A percentile compares a stretch with the other conserved stretches of the same genome.
Evolutionary conservation across 92 coral and sea anemone genomes (phyloP).

Genomic region (Paramuricea clavata): DNA sequence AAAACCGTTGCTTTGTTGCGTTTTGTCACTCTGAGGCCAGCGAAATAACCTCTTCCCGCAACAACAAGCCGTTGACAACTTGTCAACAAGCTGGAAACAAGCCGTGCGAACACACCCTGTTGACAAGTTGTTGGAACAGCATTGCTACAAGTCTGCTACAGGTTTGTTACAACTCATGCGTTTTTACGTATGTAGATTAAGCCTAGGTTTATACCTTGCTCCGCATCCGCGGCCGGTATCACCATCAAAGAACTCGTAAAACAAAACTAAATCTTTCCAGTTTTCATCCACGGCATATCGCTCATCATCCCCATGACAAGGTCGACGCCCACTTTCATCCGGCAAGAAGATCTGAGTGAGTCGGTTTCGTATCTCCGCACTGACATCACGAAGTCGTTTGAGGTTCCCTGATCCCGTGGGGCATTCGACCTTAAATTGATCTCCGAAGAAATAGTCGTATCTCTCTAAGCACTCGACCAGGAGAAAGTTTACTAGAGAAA

Average conservation of each 20-base stretch:
- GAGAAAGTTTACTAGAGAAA: constrained; percentile 77
- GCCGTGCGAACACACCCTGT: too few relatives aligned
- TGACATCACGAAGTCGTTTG: constrained; percentile 93
- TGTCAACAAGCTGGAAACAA: too few relatives aligned
- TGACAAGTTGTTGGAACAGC: too few relatives aligned
- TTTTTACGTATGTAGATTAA: too few relatives aligned
- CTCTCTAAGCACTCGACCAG: constrained; percentile 92
- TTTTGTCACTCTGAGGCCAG: too few relatives aligned
- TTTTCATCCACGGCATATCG: constrained; percentile 80
- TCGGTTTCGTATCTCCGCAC: constrained; percentile 89
- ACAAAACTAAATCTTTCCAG: constrained; percentile 95
- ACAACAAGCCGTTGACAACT: too few relatives aligned
- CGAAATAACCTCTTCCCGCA: too few relatives aligned
- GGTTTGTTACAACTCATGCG: too few relatives aligned
- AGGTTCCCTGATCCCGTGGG: constrained; percentile 95
- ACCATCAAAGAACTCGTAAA: constrained; percentile 96
- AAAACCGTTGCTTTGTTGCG: too few relatives aligned
- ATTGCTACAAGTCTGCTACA: too few relatives aligned
- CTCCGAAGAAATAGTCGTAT: constrained; percentile 93
- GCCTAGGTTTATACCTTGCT: constrained; percentile 91
- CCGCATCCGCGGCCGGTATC: constrained; percentile 99
- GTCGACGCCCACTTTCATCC: constrained; percentile 86
- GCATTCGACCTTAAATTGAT: constrained; percentile 84
- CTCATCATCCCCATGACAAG: constrained; percentile 91
- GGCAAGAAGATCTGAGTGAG: constrained; percentile 84